Base-by-base conservation (phyloP, 2,888 invertebrate genomes). In the Ariolimax columbianus region DNA sequence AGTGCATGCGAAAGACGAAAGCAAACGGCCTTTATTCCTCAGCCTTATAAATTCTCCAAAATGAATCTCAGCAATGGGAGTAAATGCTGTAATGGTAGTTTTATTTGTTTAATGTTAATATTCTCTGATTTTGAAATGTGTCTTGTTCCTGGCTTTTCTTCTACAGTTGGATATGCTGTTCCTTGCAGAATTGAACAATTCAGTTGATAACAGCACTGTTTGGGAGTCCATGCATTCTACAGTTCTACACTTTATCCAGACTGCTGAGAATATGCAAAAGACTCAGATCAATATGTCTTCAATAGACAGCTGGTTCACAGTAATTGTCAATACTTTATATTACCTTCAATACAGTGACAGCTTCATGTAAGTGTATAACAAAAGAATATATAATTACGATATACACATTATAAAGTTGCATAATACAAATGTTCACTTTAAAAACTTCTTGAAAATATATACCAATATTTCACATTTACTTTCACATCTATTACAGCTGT, bases 281-380 rank as follows among this genome's bases (percentile, higher is more conserved):
- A 47, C 82, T 68, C 80, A 85, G 30, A n/a, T 86, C 19, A 83
- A 86, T 23, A 59, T 59, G 33, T 40, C 77, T 51, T 84, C 86
- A 14, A 43, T 85, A 30, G 84, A 86, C n/a, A 33, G 70, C 14
- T 90, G 88, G 88, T 30, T 88, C 40, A 43, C 33, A 68, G 86
- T 87, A 26, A 80, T 89, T 63, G 23, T 87, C 2, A 63, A 80
- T 33, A 36, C 86, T 6, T 70, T 88, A 19, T 72, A 84, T 51
- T 51, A 77, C 11, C 43, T 82, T n/a, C 66, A 36, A 30, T 36
- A 82, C n/a, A 47, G 47, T 19, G 55, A 75, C 40, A 33, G 33
- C n/a, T 82, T 33, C 40, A 73, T 30, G 82, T 82, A 33, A 63
- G 82, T 38, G n/a, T 43, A 73, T 73, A 2, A 2, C 9, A 1